Conservation (phyloP, 2,888 invertebrate species). For the Nemapogon koenigi region DNA sequence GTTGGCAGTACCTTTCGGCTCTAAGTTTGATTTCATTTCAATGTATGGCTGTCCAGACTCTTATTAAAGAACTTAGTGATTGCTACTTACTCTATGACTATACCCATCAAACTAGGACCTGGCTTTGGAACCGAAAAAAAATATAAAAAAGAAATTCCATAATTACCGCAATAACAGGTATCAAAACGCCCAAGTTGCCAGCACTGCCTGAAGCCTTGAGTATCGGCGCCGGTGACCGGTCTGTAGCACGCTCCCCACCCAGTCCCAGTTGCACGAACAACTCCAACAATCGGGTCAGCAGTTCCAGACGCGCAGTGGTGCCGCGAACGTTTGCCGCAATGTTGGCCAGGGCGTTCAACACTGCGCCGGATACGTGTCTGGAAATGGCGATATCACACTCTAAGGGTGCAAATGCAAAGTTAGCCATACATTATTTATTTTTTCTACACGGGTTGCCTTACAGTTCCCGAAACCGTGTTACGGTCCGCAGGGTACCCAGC, state of each 20-base stretch:
- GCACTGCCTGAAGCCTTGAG: constrained; percentile 93
- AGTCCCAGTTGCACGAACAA: constrained; percentile 97
- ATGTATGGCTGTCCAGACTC: too few relatives aligned
- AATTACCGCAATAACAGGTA: constrained; percentile 96
- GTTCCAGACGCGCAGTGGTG: constrained; percentile 81
- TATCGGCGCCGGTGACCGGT: constrained; percentile 78
- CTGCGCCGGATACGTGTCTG: constrained; percentile 90
- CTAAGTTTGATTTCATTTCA: too few relatives aligned
- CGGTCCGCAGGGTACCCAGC: too few relatives aligned
- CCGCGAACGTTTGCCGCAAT: constrained; percentile 95
- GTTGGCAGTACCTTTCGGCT: too few relatives aligned
- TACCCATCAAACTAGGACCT: too few relatives aligned
- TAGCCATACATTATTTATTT: background rate
- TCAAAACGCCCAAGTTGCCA: constrained; percentile 95
- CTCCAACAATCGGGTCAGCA: constrained; percentile 89
- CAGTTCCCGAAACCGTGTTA: too few relatives aligned
- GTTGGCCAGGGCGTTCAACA: constrained; percentile 95
- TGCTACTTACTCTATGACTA: too few relatives aligned
- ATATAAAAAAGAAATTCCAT: too few relatives aligned
- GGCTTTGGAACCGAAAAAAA: too few relatives aligned
- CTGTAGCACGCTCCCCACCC: constrained; percentile 94
- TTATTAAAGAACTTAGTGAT: too few relatives aligned
- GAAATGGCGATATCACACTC: background rate
- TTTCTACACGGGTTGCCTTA: too few relatives aligned
- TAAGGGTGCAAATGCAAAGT: background rate